A percentile compares a stretch with the other conserved stretches of the same genome.
These are phyloP conservation scores for Brienomyrus longianalis DNA, from an alignment of 2,113 vertebrate species.

Conservation along the genomic window DNA sequence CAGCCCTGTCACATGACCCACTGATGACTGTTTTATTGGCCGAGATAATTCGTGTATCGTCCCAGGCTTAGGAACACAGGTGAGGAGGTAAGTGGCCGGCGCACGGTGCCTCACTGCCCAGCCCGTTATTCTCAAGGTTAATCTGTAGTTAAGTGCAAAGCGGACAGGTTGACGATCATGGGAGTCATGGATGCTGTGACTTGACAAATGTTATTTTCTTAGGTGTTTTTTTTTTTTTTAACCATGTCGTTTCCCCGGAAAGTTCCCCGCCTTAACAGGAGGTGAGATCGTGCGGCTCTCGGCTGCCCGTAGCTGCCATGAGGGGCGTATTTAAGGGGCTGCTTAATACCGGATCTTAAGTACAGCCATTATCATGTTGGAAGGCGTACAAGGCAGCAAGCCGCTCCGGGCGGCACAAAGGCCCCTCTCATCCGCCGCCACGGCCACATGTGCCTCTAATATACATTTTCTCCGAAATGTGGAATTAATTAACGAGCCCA, in stretches of 20 bases:
- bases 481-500: conserved; percentile 80
- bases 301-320: not conserved
- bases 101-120: not conserved
- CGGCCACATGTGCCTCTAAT: conserved; percentile 80
- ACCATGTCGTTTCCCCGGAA: not conserved
- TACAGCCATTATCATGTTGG: not conserved
- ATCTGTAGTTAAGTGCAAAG: not conserved
- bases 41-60: not conserved
- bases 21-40: not conserved
- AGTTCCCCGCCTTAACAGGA: not conserved
- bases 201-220: not conserved
- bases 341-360: not conserved
- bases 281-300: not conserved
- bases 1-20: conserved; percentile 5
- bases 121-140: not conserved
- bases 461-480: conserved; percentile 75
- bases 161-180: conserved; percentile 13
- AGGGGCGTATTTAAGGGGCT: not conserved
- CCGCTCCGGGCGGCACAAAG: not conserved
- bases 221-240: not conserved
- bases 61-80: not conserved
- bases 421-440: not conserved
- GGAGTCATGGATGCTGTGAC: conserved; percentile 5
- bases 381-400: not conserved
- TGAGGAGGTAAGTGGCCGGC: not conserved